These are phyloP conservation scores for Thamnophis elegans DNA, from an alignment of 2,797 vertebrate genomes.

Conservation along the genomic window DNA sequence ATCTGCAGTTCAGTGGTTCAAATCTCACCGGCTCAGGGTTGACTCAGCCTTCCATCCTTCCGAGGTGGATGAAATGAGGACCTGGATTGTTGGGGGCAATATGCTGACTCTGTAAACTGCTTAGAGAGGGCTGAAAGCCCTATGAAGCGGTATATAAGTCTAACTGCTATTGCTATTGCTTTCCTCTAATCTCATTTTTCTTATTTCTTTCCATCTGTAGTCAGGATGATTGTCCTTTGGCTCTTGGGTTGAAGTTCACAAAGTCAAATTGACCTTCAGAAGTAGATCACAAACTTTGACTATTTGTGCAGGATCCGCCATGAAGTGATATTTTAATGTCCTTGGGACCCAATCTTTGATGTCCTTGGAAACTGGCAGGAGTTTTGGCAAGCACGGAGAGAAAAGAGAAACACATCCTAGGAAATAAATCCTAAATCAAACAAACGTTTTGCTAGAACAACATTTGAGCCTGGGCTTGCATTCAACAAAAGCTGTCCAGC, in stretches of 20 bases:
- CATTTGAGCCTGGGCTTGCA: not conserved
- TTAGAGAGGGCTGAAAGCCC: too few relatives aligned
- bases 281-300: slow-evolving; percentile 27
- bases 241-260: slow-evolving; percentile 13
- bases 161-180: too few relatives aligned
- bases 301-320: slow-evolving; percentile 25
- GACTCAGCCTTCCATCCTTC: too few relatives aligned
- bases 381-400: not conserved
- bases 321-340: slow-evolving; percentile 27
- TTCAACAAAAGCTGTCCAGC: not conserved
- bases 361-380: not conserved
- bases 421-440: slow-evolving; percentile 13
- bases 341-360: not conserved
- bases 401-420: not conserved
- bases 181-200: slow-evolving; percentile 26
- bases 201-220: slow-evolving; percentile 38
- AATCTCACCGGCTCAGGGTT: too few relatives aligned
- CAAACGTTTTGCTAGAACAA: not conserved
- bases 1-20: too few relatives aligned
- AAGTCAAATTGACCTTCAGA: slow-evolving; percentile 42
- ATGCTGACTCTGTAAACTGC: too few relatives aligned
- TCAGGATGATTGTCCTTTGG: slow-evolving; percentile 36
- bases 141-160: too few relatives aligned
- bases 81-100: too few relatives aligned
- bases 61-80: too few relatives aligned